Evolutionary conservation across 92 coral and sea anemone genomes (phyloP), one percentile per base, ranked within the genome.

Genomic region (Blastomussa wellsi): DNA sequence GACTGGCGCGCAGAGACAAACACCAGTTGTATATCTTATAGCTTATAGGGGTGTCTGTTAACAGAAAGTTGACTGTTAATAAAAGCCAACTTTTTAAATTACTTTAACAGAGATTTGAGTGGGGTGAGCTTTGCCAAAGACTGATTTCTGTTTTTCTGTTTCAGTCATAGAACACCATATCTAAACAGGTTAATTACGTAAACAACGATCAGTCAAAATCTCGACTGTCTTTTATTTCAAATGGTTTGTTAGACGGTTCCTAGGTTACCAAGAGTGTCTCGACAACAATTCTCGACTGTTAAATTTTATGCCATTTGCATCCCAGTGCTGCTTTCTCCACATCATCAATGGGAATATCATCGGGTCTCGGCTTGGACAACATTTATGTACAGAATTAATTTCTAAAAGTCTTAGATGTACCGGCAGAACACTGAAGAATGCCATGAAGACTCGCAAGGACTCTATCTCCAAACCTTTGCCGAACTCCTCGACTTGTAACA

Each of bases 311-410:
- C 26, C 22, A 57, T 48, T 26, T 42, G 47, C 14, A 26, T 11
- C 33, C 7, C 22, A 28, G 29, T 7, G 36, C 37, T 5, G 20
- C 11, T 60, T 28, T 70, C 4, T 77, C 67, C 69, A 77, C 81
- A 57, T 77, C 81, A 77, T 77, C 81, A 55, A 53, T 20, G 31
- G 48, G 36, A 55, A 35, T 77, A 29, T 6, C 28, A 29, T 15
- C 2, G 7, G 28, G 29, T 70, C 47, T 1, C 35, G 48, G 47
- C 44, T 70, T 20, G 8, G 28, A 35, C 48, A 19, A 70, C 10
- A 70, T 35, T 20, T 35, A 7, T 5, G 35, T 19, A 48, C 8
- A 20, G 12, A 36, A 37, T 22, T 4, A 26, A 47, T 38, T 70
- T 11, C 33, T 2, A 62, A 62, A 28, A 62, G 68, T 62, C 48